A percentile compares a stretch with the other conserved stretches of the same genome.
phyloP scores from a whole-genome alignment of 2,888 invertebrate genomes.

The Clostera curtula region DNA sequence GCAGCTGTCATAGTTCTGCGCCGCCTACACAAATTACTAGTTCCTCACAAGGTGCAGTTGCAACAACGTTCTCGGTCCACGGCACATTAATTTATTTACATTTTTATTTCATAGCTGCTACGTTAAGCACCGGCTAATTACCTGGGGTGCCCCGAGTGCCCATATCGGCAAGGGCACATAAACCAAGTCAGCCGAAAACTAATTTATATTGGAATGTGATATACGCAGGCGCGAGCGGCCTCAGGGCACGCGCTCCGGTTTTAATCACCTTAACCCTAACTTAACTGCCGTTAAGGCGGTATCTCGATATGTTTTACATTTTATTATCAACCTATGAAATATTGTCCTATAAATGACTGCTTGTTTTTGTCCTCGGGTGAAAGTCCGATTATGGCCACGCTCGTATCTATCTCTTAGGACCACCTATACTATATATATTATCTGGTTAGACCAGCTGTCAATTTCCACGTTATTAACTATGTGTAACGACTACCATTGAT shows the following conservation, averaged over 20 bases:
- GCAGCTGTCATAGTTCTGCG: too few relatives aligned
- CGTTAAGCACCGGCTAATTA: constrained; percentile 44
- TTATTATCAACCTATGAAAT: too few relatives aligned
- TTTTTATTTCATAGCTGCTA: constrained; percentile 27
- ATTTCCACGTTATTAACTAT: too few relatives aligned
- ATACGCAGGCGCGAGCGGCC: constrained; percentile 50
- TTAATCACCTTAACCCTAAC: constrained; percentile 61
- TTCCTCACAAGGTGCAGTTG: neutral
- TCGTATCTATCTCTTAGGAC: too few relatives aligned
- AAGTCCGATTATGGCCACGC: too few relatives aligned
- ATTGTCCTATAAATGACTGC: too few relatives aligned
- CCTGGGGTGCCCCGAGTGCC: constrained; percentile 37
- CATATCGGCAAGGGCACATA: constrained; percentile 66
- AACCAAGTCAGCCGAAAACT: constrained; percentile 56
- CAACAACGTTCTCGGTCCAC: neutral
- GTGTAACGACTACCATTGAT: too few relatives aligned
- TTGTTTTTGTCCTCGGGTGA: too few relatives aligned
- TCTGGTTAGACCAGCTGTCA: too few relatives aligned
- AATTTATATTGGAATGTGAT: constrained; percentile 74
- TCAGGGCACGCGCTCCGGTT: constrained; percentile 54
- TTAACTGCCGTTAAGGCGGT: constrained; percentile 55
- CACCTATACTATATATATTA: too few relatives aligned
- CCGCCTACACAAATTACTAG: too few relatives aligned
- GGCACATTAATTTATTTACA: constrained; percentile 17
- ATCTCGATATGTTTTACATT: too few relatives aligned